Evolutionary conservation across 2,797 vertebrate species (phyloP).

Genomic region (Platalea minor): DNA sequence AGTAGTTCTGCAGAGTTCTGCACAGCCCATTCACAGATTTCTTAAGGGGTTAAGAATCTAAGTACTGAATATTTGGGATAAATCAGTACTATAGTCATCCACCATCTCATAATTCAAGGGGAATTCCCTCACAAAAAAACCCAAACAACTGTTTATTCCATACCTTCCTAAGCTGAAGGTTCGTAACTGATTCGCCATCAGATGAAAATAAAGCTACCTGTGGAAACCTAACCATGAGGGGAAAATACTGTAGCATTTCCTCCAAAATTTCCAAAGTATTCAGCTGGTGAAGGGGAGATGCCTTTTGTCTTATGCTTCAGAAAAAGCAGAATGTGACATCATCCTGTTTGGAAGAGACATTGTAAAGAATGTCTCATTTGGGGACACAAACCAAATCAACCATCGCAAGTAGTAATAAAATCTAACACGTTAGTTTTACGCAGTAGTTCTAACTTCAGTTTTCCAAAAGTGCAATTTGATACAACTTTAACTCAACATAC

Average conservation of each 20-base stretch:
- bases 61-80: background rate
- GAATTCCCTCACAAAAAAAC: background rate
- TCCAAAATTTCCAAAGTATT: background rate
- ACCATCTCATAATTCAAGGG: background rate
- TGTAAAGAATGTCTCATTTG: background rate
- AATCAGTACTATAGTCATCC: background rate
- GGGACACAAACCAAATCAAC: background rate
- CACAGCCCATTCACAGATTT: background rate
- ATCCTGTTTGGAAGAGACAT: background rate
- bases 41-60: background rate
- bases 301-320: background rate
- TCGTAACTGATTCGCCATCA: background rate
- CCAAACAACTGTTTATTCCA: background rate
- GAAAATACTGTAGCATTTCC: background rate
- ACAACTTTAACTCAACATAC: background rate
- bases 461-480: background rate
- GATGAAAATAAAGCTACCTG: background rate
- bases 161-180: background rate
- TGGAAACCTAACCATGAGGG: background rate
- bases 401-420: background rate
- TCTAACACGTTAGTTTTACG: background rate
- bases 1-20: background rate
- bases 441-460: background rate
- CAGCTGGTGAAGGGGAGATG: background rate
- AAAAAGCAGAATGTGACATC: background rate